Base-by-base conservation (phyloP, 2,113 vertebrate species). In the Nycticorax nycticorax region DNA sequence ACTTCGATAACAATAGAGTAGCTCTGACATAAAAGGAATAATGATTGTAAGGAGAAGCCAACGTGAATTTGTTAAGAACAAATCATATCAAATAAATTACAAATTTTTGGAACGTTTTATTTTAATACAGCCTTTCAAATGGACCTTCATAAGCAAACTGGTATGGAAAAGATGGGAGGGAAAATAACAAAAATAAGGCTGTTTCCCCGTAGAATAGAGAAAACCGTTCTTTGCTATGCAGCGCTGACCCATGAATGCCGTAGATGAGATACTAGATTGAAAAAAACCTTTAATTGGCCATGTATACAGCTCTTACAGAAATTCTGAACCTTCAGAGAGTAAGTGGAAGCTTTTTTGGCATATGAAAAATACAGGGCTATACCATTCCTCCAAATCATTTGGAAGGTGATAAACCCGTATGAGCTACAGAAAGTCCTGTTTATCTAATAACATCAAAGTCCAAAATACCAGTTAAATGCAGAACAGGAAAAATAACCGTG, bases 211-310 rank as follows among this genome's bases (percentile, higher is more conserved):
- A n/a, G 50, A 50, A 53, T 1, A 48, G 33, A 47, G 24, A 33
- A 78, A 75, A 69, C 1, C 2, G 0, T 24, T 73, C 24, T 66
- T 80, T 66, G 19, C 14, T 48, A 14, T 7, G 27, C 13, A 26
- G 23, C 53, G 77, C 23, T 48, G 24, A 68, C 8, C 32, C 11
- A 1, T 4, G 21, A 73, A 41, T 9, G 59, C 55, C 63, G 23
- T 22, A 89, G 80, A 35, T 1, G 0, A 81, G 27, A 72, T 9
- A 18, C 1, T 12, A 32, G 27, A 66, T 20, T 23, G 20, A 43
- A 67, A 23, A 32, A 71, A 37, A 24, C 7, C 43, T 73, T 72
- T 39, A 12, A 27, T 14, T 1, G 0, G 6, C 4, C 2, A 0
- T 2, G 7, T 37, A 28, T 12, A 3, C 1, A 1, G 27, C 24